These are phyloP conservation scores for Pseudochirops corinnae DNA, from an alignment of 2,797 vertebrate species.

Conservation along the genomic window DNA sequence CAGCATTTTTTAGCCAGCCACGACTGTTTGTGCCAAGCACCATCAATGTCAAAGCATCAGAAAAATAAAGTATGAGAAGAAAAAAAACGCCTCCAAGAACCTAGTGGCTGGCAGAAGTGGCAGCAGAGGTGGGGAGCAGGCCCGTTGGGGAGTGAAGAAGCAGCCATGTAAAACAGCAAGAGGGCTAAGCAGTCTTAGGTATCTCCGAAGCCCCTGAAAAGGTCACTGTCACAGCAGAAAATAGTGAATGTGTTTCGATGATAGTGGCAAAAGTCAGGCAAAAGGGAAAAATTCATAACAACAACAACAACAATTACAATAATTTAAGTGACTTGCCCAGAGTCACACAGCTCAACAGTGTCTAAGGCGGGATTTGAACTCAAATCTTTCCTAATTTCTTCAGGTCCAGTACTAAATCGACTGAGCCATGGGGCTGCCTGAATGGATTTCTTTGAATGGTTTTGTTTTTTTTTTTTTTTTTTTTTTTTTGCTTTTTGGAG, in stretches of 20 bases:
- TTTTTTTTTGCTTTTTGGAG: too few relatives aligned
- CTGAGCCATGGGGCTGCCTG: background rate
- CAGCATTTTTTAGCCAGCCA: background rate
- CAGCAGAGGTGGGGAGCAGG: background rate
- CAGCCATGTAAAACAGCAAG: background rate
- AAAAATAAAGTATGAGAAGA: background rate
- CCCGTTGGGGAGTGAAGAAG: background rate
- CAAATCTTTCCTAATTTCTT: background rate
- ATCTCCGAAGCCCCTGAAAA: background rate
- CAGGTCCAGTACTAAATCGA: background rate
- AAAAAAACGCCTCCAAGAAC: background rate
- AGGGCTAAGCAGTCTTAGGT: background rate
- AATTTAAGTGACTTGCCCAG: background rate
- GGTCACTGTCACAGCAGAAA: background rate
- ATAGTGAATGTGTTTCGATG: background rate
- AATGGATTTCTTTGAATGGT: background rate
- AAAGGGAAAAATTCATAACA: too few relatives aligned
- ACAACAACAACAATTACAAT: background rate
- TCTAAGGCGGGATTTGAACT: background rate
- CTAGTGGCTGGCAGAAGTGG: background rate
- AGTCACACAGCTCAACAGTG: background rate
- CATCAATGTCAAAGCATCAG: background rate
- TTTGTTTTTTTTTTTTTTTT: too few relatives aligned
- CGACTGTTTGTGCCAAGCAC: background rate
- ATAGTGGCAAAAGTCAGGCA: background rate